These are phyloP conservation scores for Crotalus tigris DNA, from an alignment of 2,113 vertebrate genomes.

Conservation along the genomic window DNA sequence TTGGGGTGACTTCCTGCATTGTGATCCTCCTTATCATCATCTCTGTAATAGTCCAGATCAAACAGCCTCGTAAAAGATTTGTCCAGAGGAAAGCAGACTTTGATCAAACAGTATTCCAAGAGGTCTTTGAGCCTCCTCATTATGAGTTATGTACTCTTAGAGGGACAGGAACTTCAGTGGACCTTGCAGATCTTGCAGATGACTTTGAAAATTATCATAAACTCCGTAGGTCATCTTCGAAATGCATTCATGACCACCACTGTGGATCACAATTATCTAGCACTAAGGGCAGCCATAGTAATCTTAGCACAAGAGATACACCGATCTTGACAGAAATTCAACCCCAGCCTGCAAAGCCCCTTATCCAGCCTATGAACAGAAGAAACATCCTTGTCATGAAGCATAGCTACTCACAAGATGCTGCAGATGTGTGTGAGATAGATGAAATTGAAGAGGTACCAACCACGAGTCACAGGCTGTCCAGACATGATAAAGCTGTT, in stretches of 20 bases:
- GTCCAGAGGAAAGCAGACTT: slow-evolving; percentile 91
- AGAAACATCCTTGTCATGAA: slow-evolving; percentile 98
- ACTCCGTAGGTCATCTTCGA: slow-evolving; percentile 91
- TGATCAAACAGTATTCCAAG: slow-evolving; percentile 97
- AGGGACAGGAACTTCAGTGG: slow-evolving; percentile 80
- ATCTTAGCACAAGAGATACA: slow-evolving; percentile 88
- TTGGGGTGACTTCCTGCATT: slow-evolving; percentile 94
- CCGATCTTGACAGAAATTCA: slow-evolving; percentile 86
- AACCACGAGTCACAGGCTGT: slow-evolving; percentile 95
- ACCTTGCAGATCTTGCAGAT: slow-evolving; percentile 90
- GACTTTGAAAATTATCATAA: slow-evolving; percentile 96
- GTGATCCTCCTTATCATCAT: slow-evolving; percentile 93
- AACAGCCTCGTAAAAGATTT: slow-evolving; percentile 97
- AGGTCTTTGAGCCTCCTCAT: slow-evolving; percentile 96
- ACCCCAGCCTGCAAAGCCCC: slow-evolving; percentile 83
- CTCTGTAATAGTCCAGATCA: slow-evolving; percentile 95
- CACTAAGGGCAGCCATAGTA: slow-evolving; percentile 87
- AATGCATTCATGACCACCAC: slow-evolving; percentile 96
- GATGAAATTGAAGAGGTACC: slow-evolving; percentile 97
- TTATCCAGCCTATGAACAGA: slow-evolving; percentile 83
- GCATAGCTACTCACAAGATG: slow-evolving; percentile 97
- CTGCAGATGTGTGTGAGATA: slow-evolving; percentile 86
- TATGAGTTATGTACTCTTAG: slow-evolving; percentile 94
- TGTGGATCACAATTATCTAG: slow-evolving; percentile 92
- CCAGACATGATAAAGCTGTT: slow-evolving; percentile 95